Evolutionary conservation across 1,140 invertebrate genomes (phyloP).

Genomic region (Drosophila nikananu): DNA sequence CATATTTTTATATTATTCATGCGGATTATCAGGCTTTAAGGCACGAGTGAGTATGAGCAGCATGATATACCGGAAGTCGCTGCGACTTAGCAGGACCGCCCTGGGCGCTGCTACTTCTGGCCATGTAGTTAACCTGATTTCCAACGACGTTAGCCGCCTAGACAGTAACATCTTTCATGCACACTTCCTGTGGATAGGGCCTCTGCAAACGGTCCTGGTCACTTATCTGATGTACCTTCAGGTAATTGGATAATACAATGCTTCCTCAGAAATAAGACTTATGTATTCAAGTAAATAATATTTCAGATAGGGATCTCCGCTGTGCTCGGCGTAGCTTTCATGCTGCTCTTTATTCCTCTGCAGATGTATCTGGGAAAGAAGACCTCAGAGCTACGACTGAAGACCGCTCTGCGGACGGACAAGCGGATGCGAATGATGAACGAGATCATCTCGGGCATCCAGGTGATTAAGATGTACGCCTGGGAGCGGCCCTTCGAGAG

Average conservation of each 20-base stretch:
- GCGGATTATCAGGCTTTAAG: constrained; percentile 86
- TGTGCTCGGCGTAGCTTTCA: constrained; percentile 91
- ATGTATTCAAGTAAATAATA: too few species aligned
- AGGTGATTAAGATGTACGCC: constrained; percentile 97
- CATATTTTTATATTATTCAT: neutral
- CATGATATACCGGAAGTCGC: constrained; percentile 92
- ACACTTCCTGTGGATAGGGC: constrained; percentile 93
- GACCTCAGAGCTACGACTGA: constrained; percentile 88
- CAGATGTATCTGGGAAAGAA: constrained; percentile 92
- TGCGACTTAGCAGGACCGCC: constrained; percentile 89
- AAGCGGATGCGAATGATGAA: constrained; percentile 94
- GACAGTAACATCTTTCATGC: constrained; percentile 89
- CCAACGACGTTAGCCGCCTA: constrained; percentile 93
- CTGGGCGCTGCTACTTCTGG: constrained; percentile 92
- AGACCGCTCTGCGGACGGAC: constrained; percentile 91
- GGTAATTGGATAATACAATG: constrained; percentile 33
- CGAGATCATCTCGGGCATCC: constrained; percentile 95
- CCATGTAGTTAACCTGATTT: constrained; percentile 96
- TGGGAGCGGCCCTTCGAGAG: constrained; percentile 93
- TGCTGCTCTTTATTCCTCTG: constrained; percentile 93
- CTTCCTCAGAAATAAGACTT: neutral
- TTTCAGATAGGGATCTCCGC: constrained; percentile 89
- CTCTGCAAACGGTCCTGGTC: constrained; percentile 91
- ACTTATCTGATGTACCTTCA: constrained; percentile 91
- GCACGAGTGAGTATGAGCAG: constrained; percentile 92